Conservation (phyloP, 2,113 vertebrate species). For the Phrynosoma platyrhinos region DNA sequence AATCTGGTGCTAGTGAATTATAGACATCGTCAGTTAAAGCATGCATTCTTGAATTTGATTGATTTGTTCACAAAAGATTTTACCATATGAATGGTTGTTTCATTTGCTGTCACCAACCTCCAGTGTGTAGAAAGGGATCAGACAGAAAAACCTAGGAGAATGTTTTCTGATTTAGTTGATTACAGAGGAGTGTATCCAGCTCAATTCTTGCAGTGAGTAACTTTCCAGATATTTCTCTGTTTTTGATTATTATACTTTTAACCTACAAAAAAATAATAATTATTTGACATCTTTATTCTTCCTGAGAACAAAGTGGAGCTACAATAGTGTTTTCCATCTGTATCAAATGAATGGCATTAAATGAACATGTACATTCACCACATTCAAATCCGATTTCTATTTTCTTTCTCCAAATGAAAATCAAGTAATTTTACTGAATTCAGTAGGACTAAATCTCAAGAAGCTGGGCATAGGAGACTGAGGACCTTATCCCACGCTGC, state of each 20-base stretch:
- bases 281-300: neutral
- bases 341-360: too few species aligned
- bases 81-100: neutral
- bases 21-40: neutral
- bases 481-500: too few species aligned
- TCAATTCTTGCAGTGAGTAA: neutral
- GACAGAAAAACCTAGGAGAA: neutral
- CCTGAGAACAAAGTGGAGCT: neutral
- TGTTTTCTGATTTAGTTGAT: neutral
- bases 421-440: too few species aligned
- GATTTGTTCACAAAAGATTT: neutral
- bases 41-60: fast-evolving
- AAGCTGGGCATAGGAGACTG: too few species aligned
- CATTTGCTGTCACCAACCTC: slow-evolving; percentile 1
- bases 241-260: slow-evolving; percentile 1
- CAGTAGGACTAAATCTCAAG: too few species aligned
- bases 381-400: too few species aligned
- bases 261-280: neutral
- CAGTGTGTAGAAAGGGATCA: too few species aligned
- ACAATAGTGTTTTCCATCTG: neutral
- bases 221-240: neutral
- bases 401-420: too few species aligned
- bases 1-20: too few species aligned
- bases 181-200: neutral
- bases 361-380: too few species aligned